These are phyloP conservation scores for Atta texana DNA, from an alignment of 1,140 invertebrate species.

Conservation along the genomic window DNA sequence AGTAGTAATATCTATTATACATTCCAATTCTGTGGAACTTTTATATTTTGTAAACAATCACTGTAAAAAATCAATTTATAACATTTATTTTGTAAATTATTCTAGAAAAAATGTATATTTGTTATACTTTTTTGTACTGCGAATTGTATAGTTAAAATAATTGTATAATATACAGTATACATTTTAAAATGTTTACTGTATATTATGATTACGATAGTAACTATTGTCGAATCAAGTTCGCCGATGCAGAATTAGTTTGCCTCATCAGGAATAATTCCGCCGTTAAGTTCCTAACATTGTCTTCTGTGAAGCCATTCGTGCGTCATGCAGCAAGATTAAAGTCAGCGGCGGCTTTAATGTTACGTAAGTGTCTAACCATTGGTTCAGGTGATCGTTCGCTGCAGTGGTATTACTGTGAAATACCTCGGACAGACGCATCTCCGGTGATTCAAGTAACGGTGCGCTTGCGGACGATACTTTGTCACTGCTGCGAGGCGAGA, in stretches of 20 bases:
- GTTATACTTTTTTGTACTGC: not conserved
- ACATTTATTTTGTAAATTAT: not conserved
- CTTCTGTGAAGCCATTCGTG: constrained; percentile 30
- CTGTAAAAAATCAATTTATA: not conserved
- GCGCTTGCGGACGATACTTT: constrained; percentile 53
- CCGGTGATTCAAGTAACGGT: constrained; percentile 48
- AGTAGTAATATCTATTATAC: not conserved
- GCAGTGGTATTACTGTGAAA: constrained; percentile 58
- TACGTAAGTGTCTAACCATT: constrained; percentile 59
- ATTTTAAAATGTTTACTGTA: not conserved
- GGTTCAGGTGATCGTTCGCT: constrained; percentile 33
- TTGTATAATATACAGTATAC: no score
- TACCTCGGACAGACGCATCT: constrained; percentile 42
- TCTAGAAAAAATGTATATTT: not conserved
- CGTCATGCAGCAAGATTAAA: constrained; percentile 50
- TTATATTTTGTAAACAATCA: not conserved
- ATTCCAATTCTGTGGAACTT: not conserved
- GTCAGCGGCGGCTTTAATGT: constrained; percentile 56
- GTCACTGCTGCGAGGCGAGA: constrained; percentile 47
- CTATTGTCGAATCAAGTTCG: not conserved
- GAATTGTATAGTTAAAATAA: not conserved
- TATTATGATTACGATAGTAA: not conserved
- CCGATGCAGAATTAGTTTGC: constrained; percentile 21
- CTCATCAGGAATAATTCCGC: constrained; percentile 24
- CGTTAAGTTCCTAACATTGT: constrained; percentile 45